phyloP scores from a whole-genome alignment of 2,888 invertebrate species.

The Xylophagus ater region DNA sequence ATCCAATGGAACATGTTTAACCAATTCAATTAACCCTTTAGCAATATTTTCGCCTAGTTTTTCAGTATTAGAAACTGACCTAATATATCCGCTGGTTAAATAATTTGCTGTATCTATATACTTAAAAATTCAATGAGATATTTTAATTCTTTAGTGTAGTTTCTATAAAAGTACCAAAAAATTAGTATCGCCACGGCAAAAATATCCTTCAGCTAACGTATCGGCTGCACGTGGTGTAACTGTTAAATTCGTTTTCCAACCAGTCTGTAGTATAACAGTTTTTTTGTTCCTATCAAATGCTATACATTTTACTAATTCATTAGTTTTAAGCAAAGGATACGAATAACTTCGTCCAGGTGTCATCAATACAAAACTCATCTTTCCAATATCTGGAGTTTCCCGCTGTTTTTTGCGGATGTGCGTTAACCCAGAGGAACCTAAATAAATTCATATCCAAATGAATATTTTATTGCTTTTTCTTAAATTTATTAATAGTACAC shows the following conservation, averaged over 20 bases:
- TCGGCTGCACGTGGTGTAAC: no score
- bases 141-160: no score
- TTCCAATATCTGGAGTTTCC: conserved; percentile 29
- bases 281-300: conserved; percentile 28
- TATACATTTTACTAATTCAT: conserved; percentile 29
- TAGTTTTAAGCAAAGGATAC: conserved; percentile 26
- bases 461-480: no score
- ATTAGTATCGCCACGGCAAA: conserved; percentile 31
- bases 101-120: conserved; percentile 12
- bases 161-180: no score
- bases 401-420: no score
- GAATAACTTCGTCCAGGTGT: conserved; percentile 25
- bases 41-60: conserved; percentile 13
- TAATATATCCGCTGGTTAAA: conserved; percentile 16
- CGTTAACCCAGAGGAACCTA: no score
- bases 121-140: no score
- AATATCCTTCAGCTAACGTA: conserved; percentile 28
- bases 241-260: conserved; percentile 34
- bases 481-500: no score
- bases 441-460: no score
- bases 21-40: conserved; percentile 7
- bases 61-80: conserved; percentile 17
- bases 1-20: conserved; percentile 7
- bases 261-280: conserved; percentile 32
- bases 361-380: conserved; percentile 31